phyloP scores from a whole-genome alignment of 2,888 invertebrate species.

The Ichneumoninae sp. region DNA sequence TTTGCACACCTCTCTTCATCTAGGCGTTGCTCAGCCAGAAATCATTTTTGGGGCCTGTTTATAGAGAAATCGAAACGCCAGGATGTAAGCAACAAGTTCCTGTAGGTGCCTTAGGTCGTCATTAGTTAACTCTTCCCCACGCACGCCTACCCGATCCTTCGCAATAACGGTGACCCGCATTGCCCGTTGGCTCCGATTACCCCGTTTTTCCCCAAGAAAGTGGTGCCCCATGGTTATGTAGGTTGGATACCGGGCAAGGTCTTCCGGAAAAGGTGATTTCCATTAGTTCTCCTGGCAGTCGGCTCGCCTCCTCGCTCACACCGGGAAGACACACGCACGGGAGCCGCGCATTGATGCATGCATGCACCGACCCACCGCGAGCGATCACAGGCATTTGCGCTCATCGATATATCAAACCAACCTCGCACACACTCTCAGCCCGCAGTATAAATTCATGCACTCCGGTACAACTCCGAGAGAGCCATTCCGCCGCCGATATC shows the following conservation, averaged over 20 bases:
- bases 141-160: not conserved
- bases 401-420: slow-evolving; percentile 52
- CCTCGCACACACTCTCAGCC: slow-evolving; percentile 24
- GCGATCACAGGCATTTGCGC: slow-evolving; percentile 43
- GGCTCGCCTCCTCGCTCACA: slow-evolving; percentile 21
- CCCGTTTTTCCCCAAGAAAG: not conserved
- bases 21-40: too few relatives aligned
- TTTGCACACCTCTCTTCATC: too few relatives aligned
- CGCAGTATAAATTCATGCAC: slow-evolving; percentile 39
- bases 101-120: too few relatives aligned
- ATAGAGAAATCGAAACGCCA: too few relatives aligned
- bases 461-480: slow-evolving; percentile 16
- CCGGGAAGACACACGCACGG: slow-evolving; percentile 15
- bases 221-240: slow-evolving; percentile 4
- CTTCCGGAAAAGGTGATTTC: slow-evolving; percentile 57
- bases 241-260: slow-evolving; percentile 41
- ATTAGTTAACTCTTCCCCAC: not conserved
- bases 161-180: not conserved
- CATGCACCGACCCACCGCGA: slow-evolving; percentile 10
- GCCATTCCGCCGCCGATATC: slow-evolving; percentile 40
- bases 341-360: slow-evolving; percentile 19
- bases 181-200: not conserved
- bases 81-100: too few relatives aligned
- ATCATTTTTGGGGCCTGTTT: too few relatives aligned
- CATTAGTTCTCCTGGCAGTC: slow-evolving; percentile 49